These are phyloP conservation scores for Equus przewalskii DNA, from an alignment of 2,113 vertebrate species.

Conservation along the genomic window DNA sequence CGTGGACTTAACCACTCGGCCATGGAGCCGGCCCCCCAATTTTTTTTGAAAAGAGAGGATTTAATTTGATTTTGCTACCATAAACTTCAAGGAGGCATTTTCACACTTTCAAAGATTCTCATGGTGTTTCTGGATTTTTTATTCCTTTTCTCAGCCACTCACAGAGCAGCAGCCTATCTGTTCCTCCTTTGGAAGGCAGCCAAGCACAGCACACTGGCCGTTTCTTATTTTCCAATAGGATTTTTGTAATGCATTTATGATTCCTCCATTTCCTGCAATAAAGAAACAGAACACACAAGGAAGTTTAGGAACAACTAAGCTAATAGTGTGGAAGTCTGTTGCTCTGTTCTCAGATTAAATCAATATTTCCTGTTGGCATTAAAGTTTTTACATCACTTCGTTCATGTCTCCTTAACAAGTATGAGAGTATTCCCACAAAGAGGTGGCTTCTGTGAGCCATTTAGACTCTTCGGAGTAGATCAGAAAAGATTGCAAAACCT, in stretches of 20 bases:
- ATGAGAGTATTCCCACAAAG: not conserved
- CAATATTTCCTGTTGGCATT: not conserved
- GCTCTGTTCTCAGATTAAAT: not conserved
- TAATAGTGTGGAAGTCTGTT: not conserved
- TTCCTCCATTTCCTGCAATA: not conserved
- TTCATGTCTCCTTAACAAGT: not conserved
- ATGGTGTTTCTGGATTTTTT: accelerated
- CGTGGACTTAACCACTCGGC: too few species aligned
- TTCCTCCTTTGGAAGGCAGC: slow-evolving; percentile 61
- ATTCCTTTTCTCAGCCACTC: not conserved
- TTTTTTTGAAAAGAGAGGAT: not conserved
- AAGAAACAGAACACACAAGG: accelerated
- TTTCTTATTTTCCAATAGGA: not conserved
- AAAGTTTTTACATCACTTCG: not conserved
- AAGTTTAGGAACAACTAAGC: not conserved
- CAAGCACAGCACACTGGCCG: not conserved
- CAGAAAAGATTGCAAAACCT: not conserved
- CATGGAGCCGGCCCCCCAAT: too few species aligned
- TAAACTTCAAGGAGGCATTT: too few species aligned
- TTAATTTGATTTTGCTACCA: not conserved
- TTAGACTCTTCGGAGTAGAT: not conserved
- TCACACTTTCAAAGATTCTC: accelerated
- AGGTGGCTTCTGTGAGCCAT: not conserved
- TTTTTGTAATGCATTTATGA: not conserved
- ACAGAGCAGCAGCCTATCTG: not conserved